Conservation (phyloP, 2,797 vertebrate genomes). For the Sebastes elongatus region DNA sequence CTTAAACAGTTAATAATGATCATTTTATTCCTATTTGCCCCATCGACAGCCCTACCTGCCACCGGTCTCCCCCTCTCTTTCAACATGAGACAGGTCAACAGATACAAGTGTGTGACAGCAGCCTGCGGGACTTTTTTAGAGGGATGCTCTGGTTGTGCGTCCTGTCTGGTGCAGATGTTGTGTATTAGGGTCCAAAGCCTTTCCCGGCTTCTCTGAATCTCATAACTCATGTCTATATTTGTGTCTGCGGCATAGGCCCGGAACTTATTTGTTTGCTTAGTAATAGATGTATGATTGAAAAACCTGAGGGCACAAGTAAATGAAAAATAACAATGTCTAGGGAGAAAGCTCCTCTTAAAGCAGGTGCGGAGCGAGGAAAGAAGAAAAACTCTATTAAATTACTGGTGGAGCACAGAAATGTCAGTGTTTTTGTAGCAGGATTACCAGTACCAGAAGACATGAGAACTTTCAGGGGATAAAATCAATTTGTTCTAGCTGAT, state of each 20-base stretch:
- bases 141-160: constrained; percentile 58
- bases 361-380: constrained; percentile 74
- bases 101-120: constrained; percentile 42
- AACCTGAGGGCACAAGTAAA: constrained; percentile 84
- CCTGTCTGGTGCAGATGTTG: constrained; percentile 81
- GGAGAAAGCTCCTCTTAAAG: constrained; percentile 72
- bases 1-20: constrained; percentile 88
- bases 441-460: constrained; percentile 76
- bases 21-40: constrained; percentile 65
- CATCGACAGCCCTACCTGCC: constrained; percentile 38
- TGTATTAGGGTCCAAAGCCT: constrained; percentile 77
- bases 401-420: constrained; percentile 66
- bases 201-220: constrained; percentile 77
- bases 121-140: constrained; percentile 46
- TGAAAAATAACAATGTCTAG: constrained; percentile 85
- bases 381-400: constrained; percentile 71
- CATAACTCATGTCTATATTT: constrained; percentile 87
- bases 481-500: constrained; percentile 75
- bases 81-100: constrained; percentile 50
- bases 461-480: constrained; percentile 75
- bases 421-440: constrained; percentile 74
- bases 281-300: constrained; percentile 83
- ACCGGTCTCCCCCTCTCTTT: constrained; percentile 16
- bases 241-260: constrained; percentile 80
- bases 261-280: constrained; percentile 87